Percentiles rank a stretch among this genome's conserved stretches.
These are phyloP conservation scores for Cerceris ruficornis DNA, from an alignment of 2,888 invertebrate species.

Conservation along the genomic window DNA sequence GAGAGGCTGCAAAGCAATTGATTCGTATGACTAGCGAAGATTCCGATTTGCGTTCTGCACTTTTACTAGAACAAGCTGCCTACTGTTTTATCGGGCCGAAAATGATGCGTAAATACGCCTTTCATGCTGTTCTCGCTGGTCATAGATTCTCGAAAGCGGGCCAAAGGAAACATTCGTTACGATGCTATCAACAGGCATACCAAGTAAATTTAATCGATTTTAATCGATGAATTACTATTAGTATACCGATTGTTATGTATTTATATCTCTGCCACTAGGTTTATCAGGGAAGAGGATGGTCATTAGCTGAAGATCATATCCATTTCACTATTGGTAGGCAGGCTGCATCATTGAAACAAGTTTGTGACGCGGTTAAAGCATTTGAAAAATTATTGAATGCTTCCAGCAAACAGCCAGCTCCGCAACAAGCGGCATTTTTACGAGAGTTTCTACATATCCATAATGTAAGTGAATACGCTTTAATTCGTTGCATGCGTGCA, in stretches of 20 bases:
- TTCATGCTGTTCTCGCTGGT: slow-evolving; percentile 97
- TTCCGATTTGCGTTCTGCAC: slow-evolving; percentile 96
- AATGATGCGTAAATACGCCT: slow-evolving; percentile 96
- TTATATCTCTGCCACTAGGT: slow-evolving; percentile 82
- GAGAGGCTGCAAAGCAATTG: slow-evolving; percentile 97
- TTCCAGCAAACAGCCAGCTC: slow-evolving; percentile 87
- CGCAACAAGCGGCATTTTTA: slow-evolving; percentile 91
- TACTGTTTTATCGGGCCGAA: slow-evolving; percentile 92
- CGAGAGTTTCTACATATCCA: slow-evolving; percentile 93
- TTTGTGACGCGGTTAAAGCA: slow-evolving; percentile 88
- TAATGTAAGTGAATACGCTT: slow-evolving; percentile 84
- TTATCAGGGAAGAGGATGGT: slow-evolving; percentile 92
- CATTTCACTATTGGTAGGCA: slow-evolving; percentile 96
- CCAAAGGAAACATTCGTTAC: slow-evolving; percentile 94
- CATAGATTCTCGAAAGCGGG: slow-evolving; percentile 97
- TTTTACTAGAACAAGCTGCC: slow-evolving; percentile 97
- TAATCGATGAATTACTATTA: background rate
- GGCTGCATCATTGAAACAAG: slow-evolving; percentile 90
- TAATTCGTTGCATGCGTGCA: background rate
- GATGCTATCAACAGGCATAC: slow-evolving; percentile 96
- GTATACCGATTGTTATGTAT: background rate
- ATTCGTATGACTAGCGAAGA: slow-evolving; percentile 98
- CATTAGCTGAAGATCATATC: slow-evolving; percentile 96
- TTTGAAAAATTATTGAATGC: slow-evolving; percentile 90
- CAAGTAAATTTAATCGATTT: slow-evolving; percentile 84